phyloP scores from a whole-genome alignment of 2,888 invertebrate genomes.

The Oscheius myriophilus region DNA sequence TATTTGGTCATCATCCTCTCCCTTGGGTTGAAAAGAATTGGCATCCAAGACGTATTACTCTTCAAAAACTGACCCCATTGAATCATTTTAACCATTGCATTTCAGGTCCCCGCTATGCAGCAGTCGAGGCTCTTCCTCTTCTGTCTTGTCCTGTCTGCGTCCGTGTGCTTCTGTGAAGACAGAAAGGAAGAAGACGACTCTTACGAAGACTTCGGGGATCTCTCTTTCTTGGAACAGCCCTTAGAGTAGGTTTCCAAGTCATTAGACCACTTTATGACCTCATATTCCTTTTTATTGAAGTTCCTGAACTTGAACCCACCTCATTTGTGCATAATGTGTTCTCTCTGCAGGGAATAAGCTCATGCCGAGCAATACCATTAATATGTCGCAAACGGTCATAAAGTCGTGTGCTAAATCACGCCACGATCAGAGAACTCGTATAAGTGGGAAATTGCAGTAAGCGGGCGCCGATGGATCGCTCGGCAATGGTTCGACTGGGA shows the following conservation, averaged over 20 bases:
- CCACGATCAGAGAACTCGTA: too few relatives aligned
- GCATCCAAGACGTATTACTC: too few relatives aligned
- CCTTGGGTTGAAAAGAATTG: too few relatives aligned
- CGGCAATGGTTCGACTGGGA: slow-evolving; percentile 35
- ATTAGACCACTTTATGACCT: too few relatives aligned
- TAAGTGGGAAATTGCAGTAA: slow-evolving; percentile 16
- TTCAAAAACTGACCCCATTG: too few relatives aligned
- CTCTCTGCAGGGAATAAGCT: background rate
- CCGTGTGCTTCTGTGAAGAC: slow-evolving; percentile 10
- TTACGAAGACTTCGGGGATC: slow-evolving; percentile 14
- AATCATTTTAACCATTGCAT: too few relatives aligned
- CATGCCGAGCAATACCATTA: slow-evolving; percentile 1
- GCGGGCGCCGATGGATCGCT: slow-evolving; percentile 36
- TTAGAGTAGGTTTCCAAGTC: slow-evolving; percentile 3
- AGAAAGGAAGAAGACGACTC: slow-evolving; percentile 6
- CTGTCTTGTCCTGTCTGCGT: slow-evolving; percentile 15
- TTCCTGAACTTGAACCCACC: background rate
- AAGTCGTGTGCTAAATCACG: background rate
- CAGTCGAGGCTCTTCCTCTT: slow-evolving; percentile 10
- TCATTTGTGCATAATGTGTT: too few relatives aligned
- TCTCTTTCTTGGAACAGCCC: slow-evolving; percentile 13
- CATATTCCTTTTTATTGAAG: background rate
- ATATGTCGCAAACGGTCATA: background rate
- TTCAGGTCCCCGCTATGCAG: slow-evolving; percentile 4
- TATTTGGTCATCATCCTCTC: too few relatives aligned